phyloP scores from a whole-genome alignment of 2,888 invertebrate genomes.

The Cheilosia impressa region DNA sequence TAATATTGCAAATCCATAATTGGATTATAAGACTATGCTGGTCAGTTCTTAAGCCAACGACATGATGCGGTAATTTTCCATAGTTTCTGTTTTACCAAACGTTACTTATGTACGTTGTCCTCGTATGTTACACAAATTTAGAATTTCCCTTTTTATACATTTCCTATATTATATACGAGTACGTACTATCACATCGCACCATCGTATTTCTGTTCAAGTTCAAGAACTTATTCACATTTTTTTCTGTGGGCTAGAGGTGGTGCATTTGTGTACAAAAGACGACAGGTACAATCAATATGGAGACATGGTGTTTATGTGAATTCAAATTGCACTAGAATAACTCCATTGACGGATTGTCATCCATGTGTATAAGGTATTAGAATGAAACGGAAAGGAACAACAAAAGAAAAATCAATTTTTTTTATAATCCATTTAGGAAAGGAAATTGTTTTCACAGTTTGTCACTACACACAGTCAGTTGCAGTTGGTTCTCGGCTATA shows the following conservation, averaged over 20 bases:
- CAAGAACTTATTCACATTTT: constrained; percentile 41
- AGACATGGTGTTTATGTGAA: constrained; percentile 59
- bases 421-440: constrained; percentile 65
- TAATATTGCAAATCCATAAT: constrained; percentile 41
- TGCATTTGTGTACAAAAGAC: constrained; percentile 40
- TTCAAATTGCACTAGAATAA: constrained; percentile 62
- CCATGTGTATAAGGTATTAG: constrained; percentile 26
- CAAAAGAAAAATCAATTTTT: constrained; percentile 65
- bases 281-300: constrained; percentile 69
- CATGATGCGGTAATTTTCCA: constrained; percentile 34
- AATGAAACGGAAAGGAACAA: constrained; percentile 23
- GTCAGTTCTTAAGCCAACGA: constrained; percentile 18
- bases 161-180: too few species aligned
- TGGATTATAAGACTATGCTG: constrained; percentile 46
- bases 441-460: constrained; percentile 67
- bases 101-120: not conserved
- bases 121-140: too few species aligned
- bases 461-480: constrained; percentile 60
- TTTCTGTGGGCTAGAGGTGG: not conserved
- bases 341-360: constrained; percentile 62
- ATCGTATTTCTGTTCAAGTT: constrained; percentile 46
- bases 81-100: not conserved
- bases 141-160: too few species aligned
- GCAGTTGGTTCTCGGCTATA: constrained; percentile 45
- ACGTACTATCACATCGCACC: not conserved